Evolutionary conservation across 2,888 invertebrate species (phyloP), one percentile per base, ranked within the genome.

Genomic region (Thera obeliscata): DNA sequence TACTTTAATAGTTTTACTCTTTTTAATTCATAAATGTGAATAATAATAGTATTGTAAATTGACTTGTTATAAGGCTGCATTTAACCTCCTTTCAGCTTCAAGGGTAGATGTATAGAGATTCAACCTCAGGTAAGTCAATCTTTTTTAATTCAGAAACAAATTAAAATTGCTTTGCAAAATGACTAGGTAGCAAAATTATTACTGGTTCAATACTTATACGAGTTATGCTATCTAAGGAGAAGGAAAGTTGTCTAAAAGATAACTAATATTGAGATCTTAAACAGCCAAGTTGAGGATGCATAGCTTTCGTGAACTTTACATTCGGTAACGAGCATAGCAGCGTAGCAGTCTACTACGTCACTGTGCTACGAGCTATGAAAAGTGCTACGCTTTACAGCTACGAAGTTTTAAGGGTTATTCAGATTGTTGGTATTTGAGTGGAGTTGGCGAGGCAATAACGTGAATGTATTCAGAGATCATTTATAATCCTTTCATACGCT

Each of bases 301-400:
- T 69, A 67, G 64, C 65, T 50, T 43, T 66, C 59, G 49, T 33
- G 11, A 67, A 72, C 69, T 70, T 67, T 67, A 62, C 66, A 67
- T 68, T 66, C 38, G 61, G 69, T 71, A 74, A 72, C 69, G 67
- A 71, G 61, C 69, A 61, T 56, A 70, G 66, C 52, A 67, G 66
- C 69, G 63, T 56, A 70, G 66, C 52, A 67, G 66, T 71, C 71
- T 67, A 67, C 71, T 70, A 67, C 70, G 57, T 60, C 71, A 73
- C 69, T 74, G 62, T 69, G 67, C 69, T 74, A 67, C 54, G 54
- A 70, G 70, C 71, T 74, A 72, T 68, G 71, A 72, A 71, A 73
- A 69, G 66, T 70, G 73, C 72, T 74, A 76, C 73, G 73, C 67
- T 71, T 67, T 66, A 68, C 65, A 62, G 69, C 69, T 71, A 68